These are phyloP conservation scores for Myioborus miniatus DNA, from an alignment of 2,797 vertebrate species.

Conservation along the genomic window DNA sequence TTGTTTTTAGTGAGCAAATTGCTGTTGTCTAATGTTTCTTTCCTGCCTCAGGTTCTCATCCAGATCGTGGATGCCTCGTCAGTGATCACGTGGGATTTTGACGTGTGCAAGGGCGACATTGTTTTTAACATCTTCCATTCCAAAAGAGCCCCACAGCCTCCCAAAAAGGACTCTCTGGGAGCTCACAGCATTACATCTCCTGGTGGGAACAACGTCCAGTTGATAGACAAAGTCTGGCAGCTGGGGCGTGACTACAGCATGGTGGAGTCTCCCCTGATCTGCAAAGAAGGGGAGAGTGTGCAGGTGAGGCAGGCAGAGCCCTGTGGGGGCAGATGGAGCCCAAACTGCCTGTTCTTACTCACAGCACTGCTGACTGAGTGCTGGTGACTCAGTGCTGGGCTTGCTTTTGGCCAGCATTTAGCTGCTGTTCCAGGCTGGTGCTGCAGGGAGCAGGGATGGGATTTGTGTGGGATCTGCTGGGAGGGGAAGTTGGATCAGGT, in stretches of 20 bases:
- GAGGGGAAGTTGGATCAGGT: not conserved
- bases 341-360: not conserved
- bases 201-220: conserved; percentile 92
- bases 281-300: conserved; percentile 96
- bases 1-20: not conserved
- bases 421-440: not conserved
- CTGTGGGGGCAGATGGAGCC: not conserved
- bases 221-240: conserved; percentile 93
- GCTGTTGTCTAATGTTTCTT: not conserved
- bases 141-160: conserved; percentile 89
- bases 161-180: conserved; percentile 89
- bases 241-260: conserved; percentile 95
- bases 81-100: conserved; percentile 98
- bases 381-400: conserved; percentile 1
- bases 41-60: conserved; percentile 81
- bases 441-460: not conserved
- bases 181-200: conserved; percentile 90
- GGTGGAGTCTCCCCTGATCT: conserved; percentile 93
- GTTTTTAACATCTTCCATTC: conserved; percentile 98
- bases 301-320: conserved; percentile 79
- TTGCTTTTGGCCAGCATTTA: not conserved
- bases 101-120: conserved; percentile 95
- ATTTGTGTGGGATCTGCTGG: not conserved
- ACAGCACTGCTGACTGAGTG: not conserved
- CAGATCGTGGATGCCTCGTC: conserved; percentile 96